Evolutionary conservation across 2,113 vertebrate species (phyloP).

Genomic region (Pao palembangensis): DNA sequence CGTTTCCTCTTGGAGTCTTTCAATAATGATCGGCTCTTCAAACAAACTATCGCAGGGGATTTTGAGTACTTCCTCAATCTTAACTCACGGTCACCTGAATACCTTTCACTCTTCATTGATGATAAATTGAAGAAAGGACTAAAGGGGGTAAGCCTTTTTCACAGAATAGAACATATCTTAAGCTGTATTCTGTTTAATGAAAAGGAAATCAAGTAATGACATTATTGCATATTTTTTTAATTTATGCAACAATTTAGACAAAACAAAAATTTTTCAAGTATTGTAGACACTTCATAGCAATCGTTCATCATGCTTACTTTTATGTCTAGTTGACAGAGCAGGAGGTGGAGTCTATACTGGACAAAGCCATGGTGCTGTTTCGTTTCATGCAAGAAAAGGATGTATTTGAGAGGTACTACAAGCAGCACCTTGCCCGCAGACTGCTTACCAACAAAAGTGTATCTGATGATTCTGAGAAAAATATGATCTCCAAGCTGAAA

Average conservation of each 20-base stretch:
- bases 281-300: too few relatives aligned
- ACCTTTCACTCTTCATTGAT: slow-evolving; percentile 99
- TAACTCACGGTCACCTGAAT: slow-evolving; percentile 98
- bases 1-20: slow-evolving; percentile 97
- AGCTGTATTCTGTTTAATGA: not conserved
- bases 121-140: slow-evolving; percentile 99
- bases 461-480: slow-evolving; percentile 98
- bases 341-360: slow-evolving; percentile 98
- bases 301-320: not conserved
- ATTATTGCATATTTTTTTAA: not conserved
- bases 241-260: not conserved
- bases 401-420: slow-evolving; percentile 98
- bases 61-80: slow-evolving; percentile 99
- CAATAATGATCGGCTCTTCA: slow-evolving; percentile 97
- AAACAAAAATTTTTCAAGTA: too few relatives aligned
- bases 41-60: slow-evolving; percentile 97
- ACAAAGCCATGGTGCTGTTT: slow-evolving; percentile 99
- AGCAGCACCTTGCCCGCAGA: slow-evolving; percentile 95
- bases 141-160: slow-evolving; percentile 86
- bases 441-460: slow-evolving; percentile 99
- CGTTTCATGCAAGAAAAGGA: slow-evolving; percentile 99
- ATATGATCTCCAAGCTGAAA: slow-evolving; percentile 99
- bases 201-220: too few relatives aligned
- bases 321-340: slow-evolving; percentile 90
- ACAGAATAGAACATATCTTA: not conserved